Evolutionary conservation across 2,113 vertebrate genomes (phyloP).

Genomic region (Ptilorrhoa leucosticta): DNA sequence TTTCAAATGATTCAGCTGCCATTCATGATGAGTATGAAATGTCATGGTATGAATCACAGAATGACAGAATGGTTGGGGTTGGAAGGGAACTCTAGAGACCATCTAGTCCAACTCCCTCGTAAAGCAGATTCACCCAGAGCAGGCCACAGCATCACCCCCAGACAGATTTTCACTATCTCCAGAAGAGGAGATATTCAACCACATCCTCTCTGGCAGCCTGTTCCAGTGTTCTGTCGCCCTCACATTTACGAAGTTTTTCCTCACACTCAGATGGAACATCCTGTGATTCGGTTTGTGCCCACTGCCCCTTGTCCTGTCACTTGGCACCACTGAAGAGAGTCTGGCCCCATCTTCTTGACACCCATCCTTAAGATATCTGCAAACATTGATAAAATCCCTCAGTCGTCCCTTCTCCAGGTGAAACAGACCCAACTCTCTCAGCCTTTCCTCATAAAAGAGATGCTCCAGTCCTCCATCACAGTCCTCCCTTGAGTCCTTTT

Average conservation of each 20-base stretch:
- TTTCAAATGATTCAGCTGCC: not conserved
- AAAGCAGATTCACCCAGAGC: not conserved
- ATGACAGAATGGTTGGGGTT: not conserved
- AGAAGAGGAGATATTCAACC: not conserved
- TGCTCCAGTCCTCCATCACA: not conserved
- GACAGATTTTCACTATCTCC: not conserved
- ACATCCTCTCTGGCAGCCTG: not conserved
- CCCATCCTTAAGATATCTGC: not conserved
- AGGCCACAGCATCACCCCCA: not conserved
- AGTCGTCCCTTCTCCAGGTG: not conserved
- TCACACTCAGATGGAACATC: not conserved
- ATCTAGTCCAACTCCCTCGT: rapidly evolving
- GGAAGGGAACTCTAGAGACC: not conserved
- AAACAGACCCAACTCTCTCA: not conserved
- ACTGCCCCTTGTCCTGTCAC: not conserved
- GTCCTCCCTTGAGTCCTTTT: not conserved
- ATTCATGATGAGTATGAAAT: not conserved
- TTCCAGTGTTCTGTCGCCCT: not conserved
- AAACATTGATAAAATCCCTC: not conserved
- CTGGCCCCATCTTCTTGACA: not conserved
- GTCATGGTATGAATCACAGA: not conserved
- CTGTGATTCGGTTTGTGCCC: not conserved
- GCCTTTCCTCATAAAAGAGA: not conserved
- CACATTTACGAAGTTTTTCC: not conserved
- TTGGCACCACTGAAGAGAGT: not conserved